These are phyloP conservation scores for Tuta absoluta DNA, from an alignment of 2,888 invertebrate genomes.

Conservation along the genomic window DNA sequence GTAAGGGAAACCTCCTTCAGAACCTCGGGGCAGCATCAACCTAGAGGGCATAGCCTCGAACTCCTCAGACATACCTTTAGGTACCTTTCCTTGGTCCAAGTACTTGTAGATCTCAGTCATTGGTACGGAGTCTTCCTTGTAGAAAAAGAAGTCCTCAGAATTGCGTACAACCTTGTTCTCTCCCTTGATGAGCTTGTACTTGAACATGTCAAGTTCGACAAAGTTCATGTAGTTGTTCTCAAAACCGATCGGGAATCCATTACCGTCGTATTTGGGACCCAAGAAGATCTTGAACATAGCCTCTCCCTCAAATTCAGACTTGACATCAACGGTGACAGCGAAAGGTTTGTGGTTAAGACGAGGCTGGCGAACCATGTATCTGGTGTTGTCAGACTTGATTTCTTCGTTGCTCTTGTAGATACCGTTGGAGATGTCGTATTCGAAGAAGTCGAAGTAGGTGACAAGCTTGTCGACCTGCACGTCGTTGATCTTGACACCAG, in stretches of 20 bases:
- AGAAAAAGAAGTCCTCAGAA: conserved; percentile 83
- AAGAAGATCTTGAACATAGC: conserved; percentile 81
- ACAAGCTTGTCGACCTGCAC: conserved; percentile 78
- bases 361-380: conserved; percentile 82
- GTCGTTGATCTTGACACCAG: conserved; percentile 77
- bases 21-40: conserved; percentile 87
- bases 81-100: conserved; percentile 76
- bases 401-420: conserved; percentile 55
- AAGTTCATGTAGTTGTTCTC: conserved; percentile 74
- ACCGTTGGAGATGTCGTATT: conserved; percentile 82
- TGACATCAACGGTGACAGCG: conserved; percentile 67
- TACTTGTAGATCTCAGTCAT: conserved; percentile 82
- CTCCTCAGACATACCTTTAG: conserved; percentile 74
- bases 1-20: conserved; percentile 83
- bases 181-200: conserved; percentile 81
- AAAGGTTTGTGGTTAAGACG: conserved; percentile 82
- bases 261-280: conserved; percentile 82
- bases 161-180: conserved; percentile 83
- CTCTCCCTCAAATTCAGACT: conserved; percentile 63
- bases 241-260: conserved; percentile 71
- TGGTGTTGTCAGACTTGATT: conserved; percentile 56
- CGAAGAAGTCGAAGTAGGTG: conserved; percentile 82
- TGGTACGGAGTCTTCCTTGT: conserved; percentile 83
- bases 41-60: conserved; percentile 85
- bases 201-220: conserved; percentile 52